Base-by-base conservation (phyloP, 2,888 invertebrate genomes). In the Strigamia maritima region DNA sequence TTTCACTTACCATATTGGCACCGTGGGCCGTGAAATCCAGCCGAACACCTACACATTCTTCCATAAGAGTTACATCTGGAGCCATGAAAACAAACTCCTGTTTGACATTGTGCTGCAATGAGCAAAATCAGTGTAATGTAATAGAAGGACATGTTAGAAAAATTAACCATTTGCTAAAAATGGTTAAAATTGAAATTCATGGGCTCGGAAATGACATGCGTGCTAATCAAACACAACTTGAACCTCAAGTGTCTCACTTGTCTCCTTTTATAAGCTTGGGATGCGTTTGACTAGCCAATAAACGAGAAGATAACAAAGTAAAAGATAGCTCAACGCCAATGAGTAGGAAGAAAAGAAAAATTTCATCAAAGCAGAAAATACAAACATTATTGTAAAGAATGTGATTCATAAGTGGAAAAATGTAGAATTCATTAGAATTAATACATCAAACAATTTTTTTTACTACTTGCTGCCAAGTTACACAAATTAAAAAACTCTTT, bases 1-100 rank as follows among this genome's bases (percentile, higher is more conserved):
- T 26, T 26, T 24, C 0, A 82, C 85, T 83, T 82, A 87, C 87
- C 88, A 81, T 87, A 87, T 83, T 88, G 87, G 81, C 88, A 88
- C 22, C 86, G 82, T 12, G 85, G 83, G n/a, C 88, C 87, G 78
- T 87, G 86, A 82, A 86, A 88, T 6, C 87, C 87, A 0, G 81
- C 77, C 1, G 84, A 83, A 81, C 88, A 88, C 14, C 83, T 82
- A 82, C 88, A 88, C 70, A 86, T 81, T 78, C 85, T 85, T n/a
- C 84, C 84, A 77, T 84, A 83, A 3, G 83, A 83, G 16, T 81
- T 81, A 82, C 88, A 88, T 8, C 84, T 84, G 24, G 87, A 87
- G 10, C 87, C 87, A 83, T 88, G 87, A 81, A 86, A 85, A 81
- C 88, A 88, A 49, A 85, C 81, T n/a, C 85, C 86, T 38, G 84